Evolutionary conservation across 2,113 vertebrate species (phyloP), one percentile per base, ranked within the genome.

Genomic region (Tretioscincus oriximinensis): DNA sequence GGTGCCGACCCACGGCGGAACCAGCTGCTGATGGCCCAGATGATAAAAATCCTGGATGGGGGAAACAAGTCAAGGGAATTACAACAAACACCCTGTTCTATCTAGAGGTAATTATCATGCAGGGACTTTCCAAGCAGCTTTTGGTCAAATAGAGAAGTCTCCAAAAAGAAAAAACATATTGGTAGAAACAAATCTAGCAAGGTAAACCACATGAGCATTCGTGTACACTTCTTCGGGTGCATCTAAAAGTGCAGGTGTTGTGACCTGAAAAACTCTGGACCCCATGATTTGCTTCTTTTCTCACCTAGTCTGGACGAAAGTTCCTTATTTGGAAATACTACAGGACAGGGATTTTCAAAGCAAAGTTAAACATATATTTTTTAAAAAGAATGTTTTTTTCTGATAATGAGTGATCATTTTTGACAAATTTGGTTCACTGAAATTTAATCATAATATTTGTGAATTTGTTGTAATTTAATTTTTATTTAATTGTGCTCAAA

Each of bases 21-120:
- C 97, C 97, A 99, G 90, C 98, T 98, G 93, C 97, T 99, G 93
- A 99, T 98, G 70, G 97, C 97, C 98, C 98, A 99, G 91, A 99
- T 99, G 91, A 99, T 96, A 88, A 99, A 97, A 90, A 98, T 99
- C 93, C 98, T 99, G 77, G 29, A 66, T 21, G 58, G 12, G 26
- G 18, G 18, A 18, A 18, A 58, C 12, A 58, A 18, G 35, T 41
- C 35, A 41, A 41, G 35, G 35, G 35, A 41, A 41, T 41, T 41
- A 58, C 54, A 18, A 58, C 14, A 74, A 20, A 9, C 9, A 8
- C n/a, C 28, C 11, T 58, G 31, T 47, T 41, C 61, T 5, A 12
- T 29, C 45, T 1, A 1, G 51, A 51, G 29, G 73, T 60, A 64
- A 5, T 9, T 9, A 2, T 12, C 16, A 2, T 7, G 18, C 7